phyloP scores from a whole-genome alignment of 2,113 vertebrate genomes.

The Xyrauchen texanus region DNA sequence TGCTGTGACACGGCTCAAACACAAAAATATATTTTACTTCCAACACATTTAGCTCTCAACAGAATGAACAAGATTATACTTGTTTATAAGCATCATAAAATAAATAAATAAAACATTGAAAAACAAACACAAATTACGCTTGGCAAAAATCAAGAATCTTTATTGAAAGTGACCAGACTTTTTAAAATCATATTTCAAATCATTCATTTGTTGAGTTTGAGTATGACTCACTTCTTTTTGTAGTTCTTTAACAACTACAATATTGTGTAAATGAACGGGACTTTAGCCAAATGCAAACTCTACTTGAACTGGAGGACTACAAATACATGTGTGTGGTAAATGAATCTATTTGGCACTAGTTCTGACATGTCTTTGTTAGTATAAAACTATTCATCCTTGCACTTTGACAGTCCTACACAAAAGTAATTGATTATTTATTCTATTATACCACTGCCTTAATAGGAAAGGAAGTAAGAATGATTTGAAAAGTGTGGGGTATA shows the following conservation, averaged over 20 bases:
- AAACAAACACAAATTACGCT: no score
- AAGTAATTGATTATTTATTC: no score
- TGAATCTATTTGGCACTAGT: neutral
- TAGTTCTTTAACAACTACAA: conserved; percentile 1
- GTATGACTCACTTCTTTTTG: neutral
- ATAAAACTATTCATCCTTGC: neutral
- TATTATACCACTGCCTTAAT: neutral
- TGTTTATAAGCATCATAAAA: no score
- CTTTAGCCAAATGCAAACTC: neutral
- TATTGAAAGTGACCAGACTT: no score
- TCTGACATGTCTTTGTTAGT: neutral
- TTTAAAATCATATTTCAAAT: neutral
- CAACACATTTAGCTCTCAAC: no score
- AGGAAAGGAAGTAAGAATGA: no score
- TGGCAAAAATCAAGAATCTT: neutral
- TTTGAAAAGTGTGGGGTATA: no score
- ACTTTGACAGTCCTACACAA: neutral
- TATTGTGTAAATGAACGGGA: neutral
- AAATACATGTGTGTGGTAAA: neutral
- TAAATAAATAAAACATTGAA: no score
- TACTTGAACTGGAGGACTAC: neutral
- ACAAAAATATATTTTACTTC: no score
- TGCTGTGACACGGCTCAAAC: no score
- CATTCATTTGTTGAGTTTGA: neutral
- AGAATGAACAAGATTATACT: no score